Conservation (phyloP, 2,888 invertebrate genomes). For the Nysson spinosus region DNA sequence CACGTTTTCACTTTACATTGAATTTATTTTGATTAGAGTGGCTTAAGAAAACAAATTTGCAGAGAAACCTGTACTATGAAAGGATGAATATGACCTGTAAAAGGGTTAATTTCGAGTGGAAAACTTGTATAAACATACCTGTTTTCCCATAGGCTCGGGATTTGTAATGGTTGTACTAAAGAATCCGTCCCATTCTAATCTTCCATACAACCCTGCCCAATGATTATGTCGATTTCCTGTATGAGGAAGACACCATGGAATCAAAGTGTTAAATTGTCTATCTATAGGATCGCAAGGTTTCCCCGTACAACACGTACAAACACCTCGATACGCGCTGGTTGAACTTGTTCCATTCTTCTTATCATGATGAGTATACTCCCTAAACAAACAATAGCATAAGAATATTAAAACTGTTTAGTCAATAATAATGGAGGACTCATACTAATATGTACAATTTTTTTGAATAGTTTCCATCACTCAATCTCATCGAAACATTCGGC, state of each 20-base stretch:
- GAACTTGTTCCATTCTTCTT: slow-evolving; percentile 78
- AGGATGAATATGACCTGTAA: no score
- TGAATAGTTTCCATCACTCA: slow-evolving; percentile 85
- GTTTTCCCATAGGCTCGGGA: slow-evolving; percentile 95
- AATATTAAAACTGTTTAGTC: not conserved
- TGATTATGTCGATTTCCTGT: slow-evolving; percentile 91
- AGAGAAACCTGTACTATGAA: no score
- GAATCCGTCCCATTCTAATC: slow-evolving; percentile 90
- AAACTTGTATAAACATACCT: slow-evolving; percentile 79
- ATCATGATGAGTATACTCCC: slow-evolving; percentile 80
- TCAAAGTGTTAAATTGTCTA: slow-evolving; percentile 89
- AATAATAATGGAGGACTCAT: no score
- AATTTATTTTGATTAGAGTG: no score
- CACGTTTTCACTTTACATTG: no score
- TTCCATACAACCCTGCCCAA: slow-evolving; percentile 91
- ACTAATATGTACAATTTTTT: slow-evolving; percentile 82
- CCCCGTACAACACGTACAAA: slow-evolving; percentile 86
- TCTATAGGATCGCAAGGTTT: slow-evolving; percentile 84
- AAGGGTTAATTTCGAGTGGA: no score
- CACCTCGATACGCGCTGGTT: slow-evolving; percentile 81
- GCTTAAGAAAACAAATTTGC: no score
- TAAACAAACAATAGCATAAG: slow-evolving; percentile 53
- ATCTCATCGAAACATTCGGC: slow-evolving; percentile 85
- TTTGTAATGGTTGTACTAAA: slow-evolving; percentile 91
- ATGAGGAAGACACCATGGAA: slow-evolving; percentile 94